Conservation (phyloP, 2,797 vertebrate genomes). For the Neopelma chrysocephalum region DNA sequence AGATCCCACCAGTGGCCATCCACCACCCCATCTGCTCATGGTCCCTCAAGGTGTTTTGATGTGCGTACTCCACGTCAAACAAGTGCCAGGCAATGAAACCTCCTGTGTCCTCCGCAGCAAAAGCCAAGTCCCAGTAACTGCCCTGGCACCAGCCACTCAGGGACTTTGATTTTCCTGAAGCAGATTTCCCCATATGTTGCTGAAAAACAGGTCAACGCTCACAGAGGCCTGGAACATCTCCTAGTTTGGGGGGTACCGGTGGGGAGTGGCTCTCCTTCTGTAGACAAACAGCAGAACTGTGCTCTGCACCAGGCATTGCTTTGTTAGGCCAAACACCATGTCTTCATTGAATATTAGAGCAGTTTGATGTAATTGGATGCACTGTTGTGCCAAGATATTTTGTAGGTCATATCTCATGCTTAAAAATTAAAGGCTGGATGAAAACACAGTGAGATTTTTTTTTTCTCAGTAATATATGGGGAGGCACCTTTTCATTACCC, state of each 20-base stretch:
- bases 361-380: background rate
- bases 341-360: background rate
- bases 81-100: background rate
- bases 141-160: background rate
- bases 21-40: background rate
- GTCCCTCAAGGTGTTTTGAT: background rate
- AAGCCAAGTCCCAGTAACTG: background rate
- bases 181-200: background rate
- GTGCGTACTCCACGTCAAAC: rapidly evolving
- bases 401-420: background rate
- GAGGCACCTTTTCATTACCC: background rate
- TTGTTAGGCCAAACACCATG: background rate
- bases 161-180: background rate
- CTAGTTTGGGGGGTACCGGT: background rate
- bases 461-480: background rate
- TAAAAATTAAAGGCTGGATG: background rate
- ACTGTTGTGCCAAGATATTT: background rate
- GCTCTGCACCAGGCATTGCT: background rate
- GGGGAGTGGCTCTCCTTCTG: background rate
- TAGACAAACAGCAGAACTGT: background rate
- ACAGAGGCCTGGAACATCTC: background rate
- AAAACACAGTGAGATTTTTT: background rate
- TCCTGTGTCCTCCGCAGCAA: background rate
- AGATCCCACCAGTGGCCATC: background rate
- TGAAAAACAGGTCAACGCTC: background rate